phyloP scores from a whole-genome alignment of 2,888 invertebrate species.

The Ichneumon xanthorius region DNA sequence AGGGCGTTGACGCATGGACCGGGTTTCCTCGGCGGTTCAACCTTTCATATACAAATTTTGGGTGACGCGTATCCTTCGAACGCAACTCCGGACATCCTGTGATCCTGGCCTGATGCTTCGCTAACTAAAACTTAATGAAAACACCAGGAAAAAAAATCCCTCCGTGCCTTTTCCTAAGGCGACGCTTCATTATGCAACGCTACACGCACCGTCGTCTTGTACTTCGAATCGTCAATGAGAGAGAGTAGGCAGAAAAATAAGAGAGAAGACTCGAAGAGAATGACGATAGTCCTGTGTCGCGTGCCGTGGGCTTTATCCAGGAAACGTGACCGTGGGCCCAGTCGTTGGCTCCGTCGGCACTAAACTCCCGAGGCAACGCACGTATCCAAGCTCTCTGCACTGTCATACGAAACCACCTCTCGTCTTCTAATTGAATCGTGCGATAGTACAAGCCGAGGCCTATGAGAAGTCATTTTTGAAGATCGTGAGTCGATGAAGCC shows the following conservation, averaged over 20 bases:
- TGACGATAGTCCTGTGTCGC: constrained; percentile 73
- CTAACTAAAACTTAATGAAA: constrained; percentile 30
- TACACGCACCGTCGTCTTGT: constrained; percentile 72
- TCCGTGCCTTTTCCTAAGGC: constrained; percentile 57
- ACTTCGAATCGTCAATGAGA: constrained; percentile 79
- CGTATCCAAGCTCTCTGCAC: constrained; percentile 35
- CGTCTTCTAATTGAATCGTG: constrained; percentile 48
- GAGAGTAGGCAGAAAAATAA: constrained; percentile 32
- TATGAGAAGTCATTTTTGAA: constrained; percentile 45
- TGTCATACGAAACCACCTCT: constrained; percentile 23
- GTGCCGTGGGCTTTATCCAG: constrained; percentile 73
- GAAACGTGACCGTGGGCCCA: constrained; percentile 64
- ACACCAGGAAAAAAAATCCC: constrained; percentile 7
- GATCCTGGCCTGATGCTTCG: constrained; percentile 71
- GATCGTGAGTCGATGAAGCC: constrained; percentile 23
- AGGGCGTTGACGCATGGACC: constrained; percentile 34
- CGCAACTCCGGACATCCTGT: constrained; percentile 82
- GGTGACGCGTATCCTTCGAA: constrained; percentile 70
- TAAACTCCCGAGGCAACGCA: constrained; percentile 12
- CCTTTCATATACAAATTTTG: constrained; percentile 76
- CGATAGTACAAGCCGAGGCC: constrained; percentile 7
- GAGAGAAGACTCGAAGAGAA: constrained; percentile 26
- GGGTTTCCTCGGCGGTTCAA: constrained; percentile 58
- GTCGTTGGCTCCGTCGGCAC: constrained; percentile 12
- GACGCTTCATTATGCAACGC: constrained; percentile 77